Base-by-base conservation (phyloP, 2,797 vertebrate genomes). In the Cossypha niveicapilla region DNA sequence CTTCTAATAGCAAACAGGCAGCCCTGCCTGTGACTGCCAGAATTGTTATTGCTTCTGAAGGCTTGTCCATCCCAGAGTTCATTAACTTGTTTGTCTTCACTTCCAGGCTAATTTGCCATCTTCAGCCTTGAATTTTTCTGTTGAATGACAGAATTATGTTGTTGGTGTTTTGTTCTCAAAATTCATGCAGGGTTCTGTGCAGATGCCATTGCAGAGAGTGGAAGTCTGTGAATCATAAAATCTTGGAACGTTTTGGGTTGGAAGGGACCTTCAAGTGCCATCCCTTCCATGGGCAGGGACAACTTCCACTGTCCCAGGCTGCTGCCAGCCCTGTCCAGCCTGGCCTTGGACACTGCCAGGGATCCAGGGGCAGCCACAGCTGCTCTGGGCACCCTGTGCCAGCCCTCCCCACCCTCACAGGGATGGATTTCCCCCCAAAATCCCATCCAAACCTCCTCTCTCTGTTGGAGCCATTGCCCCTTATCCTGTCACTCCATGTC, bases 321-420 rank as follows among this genome's bases (percentile, higher is more conserved):
- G 7, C 27, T 88, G 41, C 18, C 19, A 67, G 6, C 6, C 10
- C 18, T 0, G 0, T 24, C 42, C 70, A 75, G 0, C 56, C 27
- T 44, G 62, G 6, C 17, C 56, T 44, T 22, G 63, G 35, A 0
- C 23, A 37, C 4, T 32, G 0, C 27, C 70, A 62, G n/a, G 37
- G 37, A 14, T 50, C 16, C 44, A 48, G 71, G 17, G 13, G 23
- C 54, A 75, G 23, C 70, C 77, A 4, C n/a, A 74, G 35, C 23
- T 42, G 0, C 27, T 56, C n/a, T 48, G 67, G 14, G 21, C 2
- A 32, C 1, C 12, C 44, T 51, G 17, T 66, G 6, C 21, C 47
- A 42, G 41, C 1, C 23, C 37, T 32, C 0, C 0, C 7, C 47
- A 28, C 9, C 7, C 41, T 17, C n/a, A 0, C 22, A 18, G 23